Conservation (phyloP, 2,888 invertebrate genomes). For the Ochropacha duplaris region DNA sequence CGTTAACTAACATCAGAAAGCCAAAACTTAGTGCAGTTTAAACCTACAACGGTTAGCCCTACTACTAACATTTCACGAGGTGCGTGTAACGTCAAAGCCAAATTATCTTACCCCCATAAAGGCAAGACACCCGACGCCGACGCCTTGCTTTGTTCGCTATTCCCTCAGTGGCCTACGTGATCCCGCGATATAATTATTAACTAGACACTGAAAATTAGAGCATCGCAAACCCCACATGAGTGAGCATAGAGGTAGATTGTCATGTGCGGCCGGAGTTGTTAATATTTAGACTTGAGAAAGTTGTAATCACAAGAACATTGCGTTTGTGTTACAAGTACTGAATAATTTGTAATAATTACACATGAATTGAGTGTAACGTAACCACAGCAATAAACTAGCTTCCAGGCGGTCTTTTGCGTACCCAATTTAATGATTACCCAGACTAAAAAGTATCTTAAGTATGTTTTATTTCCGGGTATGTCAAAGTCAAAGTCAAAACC, state of each 20-base stretch:
- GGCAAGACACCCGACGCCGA: constrained; percentile 6
- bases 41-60: background rate
- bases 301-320: background rate
- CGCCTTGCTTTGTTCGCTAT: constrained; percentile 8
- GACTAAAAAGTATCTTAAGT: no score
- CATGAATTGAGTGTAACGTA: no score
- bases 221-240: constrained; percentile 41
- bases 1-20: background rate
- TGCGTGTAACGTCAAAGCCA: constrained; percentile 2
- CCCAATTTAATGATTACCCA: no score
- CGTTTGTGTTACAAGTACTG: no score
- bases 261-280: constrained; percentile 13
- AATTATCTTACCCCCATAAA: constrained; percentile 11
- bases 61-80: background rate
- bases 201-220: constrained; percentile 45
- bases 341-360: no score
- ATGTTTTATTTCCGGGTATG: no score
- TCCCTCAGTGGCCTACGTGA: constrained; percentile 8
- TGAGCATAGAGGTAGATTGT: constrained; percentile 27
- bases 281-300: background rate
- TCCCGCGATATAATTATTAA: constrained; percentile 42
- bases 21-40: background rate
- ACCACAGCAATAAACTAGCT: no score
- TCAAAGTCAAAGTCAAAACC: no score
- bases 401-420: no score